A percentile compares a stretch with the other conserved stretches of the same genome.
Conservation (phyloP, 1,140 invertebrate species). For the Drosophila pandora region DNA sequence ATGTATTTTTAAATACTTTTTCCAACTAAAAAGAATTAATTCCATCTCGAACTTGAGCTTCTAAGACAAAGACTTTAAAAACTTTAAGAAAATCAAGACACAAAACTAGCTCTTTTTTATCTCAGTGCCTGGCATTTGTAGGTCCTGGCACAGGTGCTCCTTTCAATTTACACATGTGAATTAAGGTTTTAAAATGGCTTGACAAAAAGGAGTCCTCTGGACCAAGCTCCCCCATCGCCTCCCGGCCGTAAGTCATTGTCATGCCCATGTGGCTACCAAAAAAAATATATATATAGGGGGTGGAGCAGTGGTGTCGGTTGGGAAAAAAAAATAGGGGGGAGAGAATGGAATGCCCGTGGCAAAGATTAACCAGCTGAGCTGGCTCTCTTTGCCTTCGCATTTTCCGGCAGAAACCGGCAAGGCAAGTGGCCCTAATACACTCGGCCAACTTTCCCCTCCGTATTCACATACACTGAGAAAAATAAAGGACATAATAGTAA, state of each 20-base stretch:
- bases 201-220: conserved; percentile 47
- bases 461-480: background rate
- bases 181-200: conserved; percentile 79
- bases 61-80: too few relatives aligned
- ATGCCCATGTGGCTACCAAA: conserved; percentile 59
- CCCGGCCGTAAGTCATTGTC: conserved; percentile 73
- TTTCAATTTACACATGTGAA: conserved; percentile 82
- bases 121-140: background rate
- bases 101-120: too few relatives aligned
- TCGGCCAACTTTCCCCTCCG: background rate
- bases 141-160: conserved; percentile 64
- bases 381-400: conserved; percentile 22
- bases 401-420: conserved; percentile 8
- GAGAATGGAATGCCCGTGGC: conserved; percentile 42
- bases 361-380: conserved; percentile 73
- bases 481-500: background rate
- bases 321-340: background rate
- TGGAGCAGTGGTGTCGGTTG: background rate
- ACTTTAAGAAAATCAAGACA: too few relatives aligned
- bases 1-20: too few relatives aligned
- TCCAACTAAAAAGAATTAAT: too few relatives aligned
- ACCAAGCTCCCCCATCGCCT: conserved; percentile 9
- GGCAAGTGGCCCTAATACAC: conserved; percentile 39
- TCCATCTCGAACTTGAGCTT: too few relatives aligned
- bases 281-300: background rate